Evolutionary conservation across 2,888 invertebrate species (phyloP), one percentile per base, ranked within the genome.

Genomic region (Lysandra coridon): DNA sequence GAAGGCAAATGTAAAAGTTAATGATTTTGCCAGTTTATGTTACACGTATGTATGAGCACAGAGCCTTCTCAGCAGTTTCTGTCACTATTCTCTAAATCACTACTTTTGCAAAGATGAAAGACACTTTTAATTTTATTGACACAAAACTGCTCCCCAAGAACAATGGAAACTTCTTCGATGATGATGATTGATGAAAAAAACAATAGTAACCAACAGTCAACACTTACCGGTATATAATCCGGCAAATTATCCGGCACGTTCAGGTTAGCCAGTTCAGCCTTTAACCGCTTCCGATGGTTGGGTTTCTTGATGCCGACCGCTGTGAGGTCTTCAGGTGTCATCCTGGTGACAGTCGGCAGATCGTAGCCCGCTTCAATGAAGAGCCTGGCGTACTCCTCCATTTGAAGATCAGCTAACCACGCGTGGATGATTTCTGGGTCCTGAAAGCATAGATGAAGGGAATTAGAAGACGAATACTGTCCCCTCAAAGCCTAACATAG

Each of bases 301-400:
- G 99, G 99, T 92, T 99, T 99, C 88, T 99, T 99, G 85, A 99
- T 99, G 85, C 97, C 97, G 87, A 97, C 97, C 79, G 97, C 97
- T 75, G 97, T 97, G 85, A 97, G 95, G 94, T 97, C 98, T 94
- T 99, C 99, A 0, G 99, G 99, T 17, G 99, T 99, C 99, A 99
- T 99, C 85, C 99, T 96, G n/a, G 99, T 98, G 87, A 99, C 98
- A 1, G 99, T 99, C 44, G 98, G 97, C 94, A 99, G 96, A 94
- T 99, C 99, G 91, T 99, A 99, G 62, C 99, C 99, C 17, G 99
- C 99, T 73, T 98, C 97, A 82, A 98, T 96, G 92, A 99, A 99
- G 80, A 99, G 96, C 77, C 97, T 96, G 83, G 98, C 98, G 94
- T 99, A 99, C 89, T 99, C 98, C 88, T 98, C 99, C 95, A 98